These are phyloP conservation scores for Thunnus thynnus DNA, from an alignment of 2,113 vertebrate species.

Conservation along the genomic window DNA sequence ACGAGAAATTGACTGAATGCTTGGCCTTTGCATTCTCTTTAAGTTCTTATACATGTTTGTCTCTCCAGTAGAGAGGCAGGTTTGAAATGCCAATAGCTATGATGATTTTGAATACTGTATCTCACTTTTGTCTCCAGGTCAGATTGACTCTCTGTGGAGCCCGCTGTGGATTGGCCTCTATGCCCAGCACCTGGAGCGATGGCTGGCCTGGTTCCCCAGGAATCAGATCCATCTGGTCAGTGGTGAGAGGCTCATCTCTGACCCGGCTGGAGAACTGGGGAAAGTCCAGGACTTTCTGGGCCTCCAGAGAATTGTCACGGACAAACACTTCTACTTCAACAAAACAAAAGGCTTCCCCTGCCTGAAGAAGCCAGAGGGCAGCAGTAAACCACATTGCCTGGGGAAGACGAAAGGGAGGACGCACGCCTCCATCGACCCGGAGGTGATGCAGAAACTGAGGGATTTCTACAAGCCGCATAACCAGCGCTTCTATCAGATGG, in stretches of 20 bases:
- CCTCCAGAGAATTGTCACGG: conserved; percentile 86
- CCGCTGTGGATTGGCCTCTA: conserved; percentile 88
- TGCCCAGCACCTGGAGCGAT: conserved; percentile 87
- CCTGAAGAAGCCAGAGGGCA: conserved; percentile 87
- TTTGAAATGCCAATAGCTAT: too few species aligned
- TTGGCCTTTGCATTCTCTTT: too few species aligned
- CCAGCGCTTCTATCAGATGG: conserved; percentile 85
- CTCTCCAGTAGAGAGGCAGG: too few species aligned
- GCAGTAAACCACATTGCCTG: conserved; percentile 88
- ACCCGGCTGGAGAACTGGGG: conserved; percentile 85
- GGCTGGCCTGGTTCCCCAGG: conserved; percentile 86
- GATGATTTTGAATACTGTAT: neutral
- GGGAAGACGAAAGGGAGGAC: conserved; percentile 87
- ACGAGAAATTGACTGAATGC: too few species aligned
- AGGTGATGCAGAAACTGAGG: conserved; percentile 81
- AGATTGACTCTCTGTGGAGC: conserved; percentile 86
- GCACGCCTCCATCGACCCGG: conserved; percentile 81
- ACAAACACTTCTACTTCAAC: conserved; percentile 90
- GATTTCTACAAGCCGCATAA: conserved; percentile 87
- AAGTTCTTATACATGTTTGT: too few species aligned
- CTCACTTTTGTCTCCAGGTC: conserved; percentile 62
- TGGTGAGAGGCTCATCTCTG: conserved; percentile 85
- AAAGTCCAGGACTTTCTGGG: conserved; percentile 88
- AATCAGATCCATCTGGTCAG: conserved; percentile 87
- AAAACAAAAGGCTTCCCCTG: conserved; percentile 89